These are phyloP conservation scores for Sphecodes monilicornis DNA, from an alignment of 2,888 invertebrate genomes.

Conservation along the genomic window DNA sequence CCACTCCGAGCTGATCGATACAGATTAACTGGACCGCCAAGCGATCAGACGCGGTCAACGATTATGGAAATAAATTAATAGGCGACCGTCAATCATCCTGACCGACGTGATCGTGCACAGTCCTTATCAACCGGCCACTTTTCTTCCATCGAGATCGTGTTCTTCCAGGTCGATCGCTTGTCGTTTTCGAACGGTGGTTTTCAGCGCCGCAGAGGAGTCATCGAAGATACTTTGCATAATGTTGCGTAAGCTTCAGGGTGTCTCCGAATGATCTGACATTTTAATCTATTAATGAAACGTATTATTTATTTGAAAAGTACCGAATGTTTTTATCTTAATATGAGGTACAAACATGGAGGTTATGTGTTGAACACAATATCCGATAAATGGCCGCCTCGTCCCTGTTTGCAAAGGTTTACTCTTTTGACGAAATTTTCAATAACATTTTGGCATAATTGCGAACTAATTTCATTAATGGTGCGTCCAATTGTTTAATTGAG, in stretches of 20 bases:
- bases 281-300: too few relatives aligned
- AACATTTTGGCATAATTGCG: too few relatives aligned
- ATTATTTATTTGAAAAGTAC: too few relatives aligned
- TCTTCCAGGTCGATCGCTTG: background rate
- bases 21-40: slow-evolving; percentile 45
- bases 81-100: slow-evolving; percentile 16
- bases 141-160: background rate
- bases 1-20: slow-evolving; percentile 61
- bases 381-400: too few relatives aligned
- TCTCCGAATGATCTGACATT: too few relatives aligned
- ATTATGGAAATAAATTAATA: slow-evolving; percentile 51
- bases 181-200: background rate
- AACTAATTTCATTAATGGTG: too few relatives aligned
- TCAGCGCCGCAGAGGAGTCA: background rate
- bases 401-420: too few relatives aligned
- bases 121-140: background rate
- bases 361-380: too few relatives aligned
- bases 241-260: background rate
- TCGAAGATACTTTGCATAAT: background rate
- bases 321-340: too few relatives aligned
- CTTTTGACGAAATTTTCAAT: too few relatives aligned
- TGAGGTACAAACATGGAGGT: too few relatives aligned
- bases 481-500: too few relatives aligned
- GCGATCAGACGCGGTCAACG: slow-evolving; percentile 33
- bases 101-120: slow-evolving; percentile 2